Evolutionary conservation across 2,888 invertebrate species (phyloP).

Genomic region (Micropterix aruncella): DNA sequence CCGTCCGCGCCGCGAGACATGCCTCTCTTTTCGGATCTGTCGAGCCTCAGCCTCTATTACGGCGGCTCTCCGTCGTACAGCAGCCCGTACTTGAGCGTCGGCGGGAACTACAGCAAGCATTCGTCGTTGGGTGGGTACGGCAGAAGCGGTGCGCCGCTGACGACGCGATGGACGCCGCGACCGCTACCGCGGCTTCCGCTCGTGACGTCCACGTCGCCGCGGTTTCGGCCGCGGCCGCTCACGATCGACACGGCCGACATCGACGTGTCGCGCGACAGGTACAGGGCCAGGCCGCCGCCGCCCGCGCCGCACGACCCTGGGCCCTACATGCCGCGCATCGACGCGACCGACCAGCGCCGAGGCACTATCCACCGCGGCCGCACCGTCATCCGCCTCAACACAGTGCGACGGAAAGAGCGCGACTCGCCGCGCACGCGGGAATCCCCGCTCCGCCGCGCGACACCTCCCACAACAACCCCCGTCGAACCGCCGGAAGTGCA

Average conservation of each 20-base stretch:
- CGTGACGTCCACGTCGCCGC: slow-evolving; percentile 32
- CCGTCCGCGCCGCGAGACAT: slow-evolving; percentile 24
- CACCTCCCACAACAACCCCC: neutral
- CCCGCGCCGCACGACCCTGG: slow-evolving; percentile 15
- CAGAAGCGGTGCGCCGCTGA: slow-evolving; percentile 25
- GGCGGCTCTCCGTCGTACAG: slow-evolving; percentile 25
- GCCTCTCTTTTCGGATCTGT: slow-evolving; percentile 57
- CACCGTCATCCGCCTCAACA: slow-evolving; percentile 60
- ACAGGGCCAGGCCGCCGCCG: slow-evolving; percentile 23
- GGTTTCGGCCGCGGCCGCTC: slow-evolving; percentile 45
- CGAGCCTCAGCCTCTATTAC: slow-evolving; percentile 43
- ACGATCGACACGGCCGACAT: slow-evolving; percentile 76
- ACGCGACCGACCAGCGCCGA: slow-evolving; percentile 30
- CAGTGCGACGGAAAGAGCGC: slow-evolving; percentile 38
- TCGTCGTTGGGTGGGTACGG: slow-evolving; percentile 40
- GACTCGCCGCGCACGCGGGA: slow-evolving; percentile 24
- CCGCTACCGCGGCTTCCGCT: slow-evolving; percentile 31
- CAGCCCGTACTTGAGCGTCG: slow-evolving; percentile 37
- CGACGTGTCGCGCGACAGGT: slow-evolving; percentile 61
- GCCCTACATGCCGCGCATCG: slow-evolving; percentile 32
- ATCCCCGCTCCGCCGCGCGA: neutral
- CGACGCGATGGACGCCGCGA: slow-evolving; percentile 27
- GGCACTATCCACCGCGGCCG: slow-evolving; percentile 57
- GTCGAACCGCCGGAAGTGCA: slow-evolving; percentile 2
- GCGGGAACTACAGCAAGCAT: slow-evolving; percentile 33